phyloP scores from a whole-genome alignment of 2,888 invertebrate genomes.

The Imbricaverruca yamaguchii region DNA sequence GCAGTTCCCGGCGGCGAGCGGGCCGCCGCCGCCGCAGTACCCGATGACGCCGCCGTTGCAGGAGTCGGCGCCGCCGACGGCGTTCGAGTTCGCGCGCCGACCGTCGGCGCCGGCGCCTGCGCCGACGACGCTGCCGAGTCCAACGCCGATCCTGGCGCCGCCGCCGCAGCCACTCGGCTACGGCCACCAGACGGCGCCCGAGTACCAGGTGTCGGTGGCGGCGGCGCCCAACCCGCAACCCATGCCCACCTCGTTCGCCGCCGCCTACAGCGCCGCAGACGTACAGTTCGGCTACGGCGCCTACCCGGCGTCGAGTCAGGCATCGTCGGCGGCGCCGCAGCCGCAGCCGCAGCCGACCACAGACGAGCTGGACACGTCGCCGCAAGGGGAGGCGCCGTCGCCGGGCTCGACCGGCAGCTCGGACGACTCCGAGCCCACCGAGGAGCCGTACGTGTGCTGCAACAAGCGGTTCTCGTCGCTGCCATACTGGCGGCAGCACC shows the following conservation, averaged over 20 bases:
- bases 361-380: too few relatives aligned
- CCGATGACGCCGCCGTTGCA: slow-evolving; percentile 24
- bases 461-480: slow-evolving; percentile 75
- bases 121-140: slow-evolving; percentile 36
- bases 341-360: slow-evolving; percentile 24
- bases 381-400: neutral
- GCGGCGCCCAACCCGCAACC: slow-evolving; percentile 29
- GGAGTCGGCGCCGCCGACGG: slow-evolving; percentile 39
- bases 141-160: slow-evolving; percentile 44
- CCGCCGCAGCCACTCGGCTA: slow-evolving; percentile 44
- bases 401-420: slow-evolving; percentile 23
- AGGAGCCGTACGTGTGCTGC: slow-evolving; percentile 60
- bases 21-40: slow-evolving; percentile 15
- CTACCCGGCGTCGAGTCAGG: neutral
- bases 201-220: slow-evolving; percentile 32
- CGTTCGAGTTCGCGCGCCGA: neutral
- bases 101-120: neutral
- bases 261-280: neutral
- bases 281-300: neutral
- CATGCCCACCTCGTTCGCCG: neutral
- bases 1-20: neutral
- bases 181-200: slow-evolving; percentile 24
- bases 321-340: neutral
- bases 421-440: slow-evolving; percentile 41
- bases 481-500: slow-evolving; percentile 83